Percentiles rank a stretch among this genome's conserved stretches.
Conservation (phyloP, 2,797 vertebrate species). For the Rhabdophis nuchalis region DNA sequence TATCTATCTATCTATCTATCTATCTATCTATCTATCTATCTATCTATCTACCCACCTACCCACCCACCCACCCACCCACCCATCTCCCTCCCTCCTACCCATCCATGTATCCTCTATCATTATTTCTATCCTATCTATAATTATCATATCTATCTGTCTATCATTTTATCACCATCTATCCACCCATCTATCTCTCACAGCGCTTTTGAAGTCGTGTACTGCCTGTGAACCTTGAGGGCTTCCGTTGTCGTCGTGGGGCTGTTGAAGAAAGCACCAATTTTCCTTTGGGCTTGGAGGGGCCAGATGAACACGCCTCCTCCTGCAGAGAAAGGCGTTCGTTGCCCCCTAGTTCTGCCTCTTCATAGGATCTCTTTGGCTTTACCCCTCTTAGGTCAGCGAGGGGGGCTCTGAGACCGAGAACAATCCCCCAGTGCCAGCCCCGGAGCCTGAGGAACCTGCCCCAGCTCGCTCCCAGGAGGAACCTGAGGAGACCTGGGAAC, state of each 20-base stretch:
- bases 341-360: background rate
- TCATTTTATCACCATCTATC: too few relatives aligned
- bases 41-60: too few relatives aligned
- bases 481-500: conserved; percentile 89
- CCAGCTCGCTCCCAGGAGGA: conserved; percentile 75
- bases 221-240: background rate
- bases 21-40: too few relatives aligned
- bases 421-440: conserved; percentile 66
- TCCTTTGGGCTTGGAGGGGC: background rate
- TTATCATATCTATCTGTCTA: too few relatives aligned
- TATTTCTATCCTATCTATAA: too few relatives aligned
- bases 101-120: too few relatives aligned
- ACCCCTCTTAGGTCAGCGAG: conserved; percentile 72
- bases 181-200: background rate
- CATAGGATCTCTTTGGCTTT: accelerated
- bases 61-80: too few relatives aligned
- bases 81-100: too few relatives aligned
- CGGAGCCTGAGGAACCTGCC: conserved; percentile 58
- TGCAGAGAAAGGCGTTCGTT: too few relatives aligned
- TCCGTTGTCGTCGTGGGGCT: background rate
- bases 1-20: too few relatives aligned
- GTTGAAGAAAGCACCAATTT: background rate
- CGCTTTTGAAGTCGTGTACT: background rate
- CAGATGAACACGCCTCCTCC: too few relatives aligned
- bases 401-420: conserved; percentile 75